Evolutionary conservation across 2,113 vertebrate genomes (phyloP).

Genomic region (Lepus americanus): DNA sequence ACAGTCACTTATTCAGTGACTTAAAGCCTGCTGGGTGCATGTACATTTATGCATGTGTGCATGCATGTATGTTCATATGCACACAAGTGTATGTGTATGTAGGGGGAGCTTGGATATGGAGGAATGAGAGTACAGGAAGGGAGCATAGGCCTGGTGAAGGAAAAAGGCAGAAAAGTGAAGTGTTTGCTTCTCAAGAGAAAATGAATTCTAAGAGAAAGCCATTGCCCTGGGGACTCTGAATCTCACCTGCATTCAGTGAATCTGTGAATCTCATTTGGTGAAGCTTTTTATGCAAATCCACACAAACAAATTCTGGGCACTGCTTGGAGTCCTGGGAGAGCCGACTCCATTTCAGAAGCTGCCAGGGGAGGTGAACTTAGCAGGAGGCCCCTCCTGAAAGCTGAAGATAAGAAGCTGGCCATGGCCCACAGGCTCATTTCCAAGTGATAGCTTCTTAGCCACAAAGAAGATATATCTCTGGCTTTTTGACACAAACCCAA

Average conservation of each 20-base stretch:
- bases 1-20: not conserved
- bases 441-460: constrained; percentile 84
- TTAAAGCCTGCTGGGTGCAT: not conserved
- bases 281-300: constrained; percentile 86
- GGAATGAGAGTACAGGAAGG: not conserved
- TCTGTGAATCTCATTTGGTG: constrained; percentile 81
- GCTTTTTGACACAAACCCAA: constrained; percentile 63
- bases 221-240: constrained; percentile 72
- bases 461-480: constrained; percentile 69
- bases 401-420: constrained; percentile 85
- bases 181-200: constrained; percentile 42
- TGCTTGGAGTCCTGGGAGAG: constrained; percentile 83
- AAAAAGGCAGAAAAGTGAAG: not conserved
- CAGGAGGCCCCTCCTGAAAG: constrained; percentile 86
- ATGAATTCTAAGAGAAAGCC: constrained; percentile 69
- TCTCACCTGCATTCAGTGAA: constrained; percentile 80
- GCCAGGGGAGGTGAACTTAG: constrained; percentile 78
- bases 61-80: rapidly evolving
- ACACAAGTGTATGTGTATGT: not conserved
- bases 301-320: constrained; percentile 84
- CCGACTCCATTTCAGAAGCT: constrained; percentile 85
- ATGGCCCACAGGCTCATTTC: constrained; percentile 84
- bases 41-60: not conserved
- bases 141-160: not conserved
- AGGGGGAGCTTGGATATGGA: not conserved